phyloP scores from a whole-genome alignment of 2,888 invertebrate species.

The Limnephilus auricula region DNA sequence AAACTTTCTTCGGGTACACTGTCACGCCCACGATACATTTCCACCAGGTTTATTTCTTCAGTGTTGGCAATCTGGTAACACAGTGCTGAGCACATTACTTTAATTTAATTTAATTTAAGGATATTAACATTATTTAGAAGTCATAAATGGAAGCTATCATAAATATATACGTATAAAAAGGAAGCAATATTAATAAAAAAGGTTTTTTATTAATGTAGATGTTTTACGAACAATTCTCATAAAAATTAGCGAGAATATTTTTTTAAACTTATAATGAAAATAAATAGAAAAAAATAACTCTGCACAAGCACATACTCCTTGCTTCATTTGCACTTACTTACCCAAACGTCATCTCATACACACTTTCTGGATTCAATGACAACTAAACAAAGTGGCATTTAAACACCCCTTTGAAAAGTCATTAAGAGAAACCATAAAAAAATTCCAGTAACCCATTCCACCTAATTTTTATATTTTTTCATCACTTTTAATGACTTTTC shows the following conservation, averaged over 20 bases:
- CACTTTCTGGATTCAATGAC: too few relatives aligned
- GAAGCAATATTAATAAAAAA: not conserved
- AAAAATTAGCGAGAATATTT: not conserved
- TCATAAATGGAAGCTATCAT: not conserved
- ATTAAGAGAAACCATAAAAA: too few relatives aligned
- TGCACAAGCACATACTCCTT: too few relatives aligned
- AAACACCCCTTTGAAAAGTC: too few relatives aligned
- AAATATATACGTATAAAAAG: not conserved
- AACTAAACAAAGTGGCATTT: too few relatives aligned
- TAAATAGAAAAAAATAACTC: too few relatives aligned
- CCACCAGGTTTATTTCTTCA: not conserved
- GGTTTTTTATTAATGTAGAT: not conserved
- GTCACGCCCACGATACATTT: not conserved
- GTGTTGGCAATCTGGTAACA: not conserved
- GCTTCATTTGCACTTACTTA: too few relatives aligned
- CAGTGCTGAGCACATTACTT: not conserved
- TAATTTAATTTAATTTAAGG: not conserved
- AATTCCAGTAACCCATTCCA: too few relatives aligned
- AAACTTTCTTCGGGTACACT: not conserved
- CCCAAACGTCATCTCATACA: too few relatives aligned
- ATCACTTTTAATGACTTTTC: too few relatives aligned
- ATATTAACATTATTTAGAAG: not conserved
- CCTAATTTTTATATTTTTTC: too few relatives aligned
- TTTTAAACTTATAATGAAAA: too few relatives aligned
- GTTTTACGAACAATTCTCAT: not conserved